Percentiles rank a stretch among this genome's conserved stretches.
Conservation (phyloP, 2,797 vertebrate genomes). For the Darevskia mixta region DNA sequence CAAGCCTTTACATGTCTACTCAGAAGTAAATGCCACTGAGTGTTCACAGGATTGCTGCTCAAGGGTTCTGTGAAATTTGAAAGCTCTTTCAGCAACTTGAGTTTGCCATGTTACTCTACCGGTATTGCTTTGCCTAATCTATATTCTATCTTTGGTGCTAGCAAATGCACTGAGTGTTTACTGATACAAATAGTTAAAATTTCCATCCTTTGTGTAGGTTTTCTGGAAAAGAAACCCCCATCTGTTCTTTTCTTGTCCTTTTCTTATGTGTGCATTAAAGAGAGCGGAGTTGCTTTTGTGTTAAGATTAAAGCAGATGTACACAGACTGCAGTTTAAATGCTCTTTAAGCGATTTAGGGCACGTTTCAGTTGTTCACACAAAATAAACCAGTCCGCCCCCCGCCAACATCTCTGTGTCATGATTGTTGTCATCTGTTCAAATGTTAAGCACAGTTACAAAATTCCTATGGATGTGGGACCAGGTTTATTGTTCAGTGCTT, state of each 20-base stretch:
- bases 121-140: background rate
- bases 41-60: background rate
- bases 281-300: conserved; percentile 73
- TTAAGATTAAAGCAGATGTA: conserved; percentile 75
- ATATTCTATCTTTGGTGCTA: background rate
- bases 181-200: conserved; percentile 62
- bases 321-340: conserved; percentile 70
- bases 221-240: conserved; percentile 63
- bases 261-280: conserved; percentile 56
- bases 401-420: conserved; percentile 28
- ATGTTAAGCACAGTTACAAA: conserved; percentile 53
- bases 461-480: conserved; percentile 40
- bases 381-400: conserved; percentile 51
- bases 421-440: conserved; percentile 55
- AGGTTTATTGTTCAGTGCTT: conserved; percentile 41
- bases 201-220: conserved; percentile 57
- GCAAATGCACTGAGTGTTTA: background rate
- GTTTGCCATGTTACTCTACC: background rate
- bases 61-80: background rate
- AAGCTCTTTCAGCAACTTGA: background rate
- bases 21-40: background rate
- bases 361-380: conserved; percentile 66
- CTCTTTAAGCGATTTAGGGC: conserved; percentile 63
- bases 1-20: background rate
- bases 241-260: conserved; percentile 69